Evolutionary conservation across 2,113 vertebrate genomes (phyloP).

Genomic region (Solea senegalensis): DNA sequence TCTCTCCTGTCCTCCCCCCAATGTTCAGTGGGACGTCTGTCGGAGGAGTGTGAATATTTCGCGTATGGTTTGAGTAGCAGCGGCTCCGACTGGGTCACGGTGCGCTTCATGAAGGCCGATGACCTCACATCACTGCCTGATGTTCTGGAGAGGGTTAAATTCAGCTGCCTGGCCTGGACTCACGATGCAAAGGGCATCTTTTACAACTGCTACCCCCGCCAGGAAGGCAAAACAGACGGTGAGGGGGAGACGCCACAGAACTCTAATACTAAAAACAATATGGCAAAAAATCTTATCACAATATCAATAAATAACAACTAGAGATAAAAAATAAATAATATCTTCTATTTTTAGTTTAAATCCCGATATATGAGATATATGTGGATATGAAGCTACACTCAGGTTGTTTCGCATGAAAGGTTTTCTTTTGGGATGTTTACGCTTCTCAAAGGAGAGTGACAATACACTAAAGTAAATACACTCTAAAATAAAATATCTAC

Average conservation of each 20-base stretch:
- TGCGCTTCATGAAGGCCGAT: constrained; percentile 75
- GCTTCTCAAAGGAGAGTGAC: too few relatives aligned
- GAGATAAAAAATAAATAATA: too few relatives aligned
- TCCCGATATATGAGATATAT: too few relatives aligned
- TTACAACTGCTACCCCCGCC: constrained; percentile 81
- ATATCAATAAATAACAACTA: too few relatives aligned
- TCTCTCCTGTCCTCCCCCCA: neutral
- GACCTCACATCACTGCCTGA: constrained; percentile 74
- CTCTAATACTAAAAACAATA: accelerated
- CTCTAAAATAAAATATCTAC: too few relatives aligned
- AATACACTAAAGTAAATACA: too few relatives aligned
- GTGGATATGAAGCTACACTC: too few relatives aligned
- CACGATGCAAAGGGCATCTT: constrained; percentile 81
- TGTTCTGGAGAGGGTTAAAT: constrained; percentile 80
- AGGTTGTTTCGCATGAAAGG: too few relatives aligned
- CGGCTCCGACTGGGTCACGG: constrained; percentile 82
- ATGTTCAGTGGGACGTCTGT: constrained; percentile 78
- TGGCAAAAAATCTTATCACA: too few relatives aligned
- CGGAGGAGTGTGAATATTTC: constrained; percentile 81
- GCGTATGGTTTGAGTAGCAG: constrained; percentile 81
- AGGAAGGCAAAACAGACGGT: constrained; percentile 81
- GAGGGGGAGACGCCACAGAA: neutral
- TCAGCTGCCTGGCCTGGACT: constrained; percentile 84
- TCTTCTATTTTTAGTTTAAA: too few relatives aligned
- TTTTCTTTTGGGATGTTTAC: too few relatives aligned